Evolutionary conservation across 2,113 vertebrate species (phyloP), one percentile per base, ranked within the genome.

Genomic region (Alosa alosa): DNA sequence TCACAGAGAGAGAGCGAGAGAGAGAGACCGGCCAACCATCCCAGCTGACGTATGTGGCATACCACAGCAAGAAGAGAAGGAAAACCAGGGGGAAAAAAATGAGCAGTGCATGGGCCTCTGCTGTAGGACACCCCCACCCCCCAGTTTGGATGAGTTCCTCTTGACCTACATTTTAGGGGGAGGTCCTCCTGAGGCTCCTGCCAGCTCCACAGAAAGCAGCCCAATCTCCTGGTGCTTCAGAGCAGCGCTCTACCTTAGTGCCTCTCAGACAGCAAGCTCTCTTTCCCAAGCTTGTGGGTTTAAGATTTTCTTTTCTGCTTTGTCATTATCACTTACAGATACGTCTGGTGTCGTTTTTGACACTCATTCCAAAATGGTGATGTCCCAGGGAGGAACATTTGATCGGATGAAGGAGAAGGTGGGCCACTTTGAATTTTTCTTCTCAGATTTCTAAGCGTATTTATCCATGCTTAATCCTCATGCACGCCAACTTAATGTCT

Each of bases 331-430:
- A 87, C 86, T 88, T 88, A 8, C 93, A 99, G 98, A 98, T 94
- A 93, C 96, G 0, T 96, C 96, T 3, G 96, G 97, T 81, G 97
- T 98, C 85, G 96, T 99, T 93, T 99, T 98, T 92, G 98, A 99
- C 93, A 97, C 97, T 1, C 96, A 97, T 90, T 98, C 97, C 31
- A 99, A 98, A 86, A 97, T 97, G 85, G 97, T 97, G 83, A 96
- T 99, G 96, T 98, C 97, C 89, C 98, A 98, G 89, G 97, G 98
- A 93, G 97, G 97, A 90, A 94, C 96, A 7, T 96, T 96, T 85
- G 97, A 98, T 86, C 97, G 96, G 92, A 99, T 99, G 97, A 99
- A 99, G 92, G 97, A 99, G 88, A 99, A 98, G 96, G 98, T 98
- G 94, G 94, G 93, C 52, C 31, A 39, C 31, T 72, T 72, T 78